phyloP scores from a whole-genome alignment of 2,888 invertebrate genomes.

The Dilophus febrilis region DNA sequence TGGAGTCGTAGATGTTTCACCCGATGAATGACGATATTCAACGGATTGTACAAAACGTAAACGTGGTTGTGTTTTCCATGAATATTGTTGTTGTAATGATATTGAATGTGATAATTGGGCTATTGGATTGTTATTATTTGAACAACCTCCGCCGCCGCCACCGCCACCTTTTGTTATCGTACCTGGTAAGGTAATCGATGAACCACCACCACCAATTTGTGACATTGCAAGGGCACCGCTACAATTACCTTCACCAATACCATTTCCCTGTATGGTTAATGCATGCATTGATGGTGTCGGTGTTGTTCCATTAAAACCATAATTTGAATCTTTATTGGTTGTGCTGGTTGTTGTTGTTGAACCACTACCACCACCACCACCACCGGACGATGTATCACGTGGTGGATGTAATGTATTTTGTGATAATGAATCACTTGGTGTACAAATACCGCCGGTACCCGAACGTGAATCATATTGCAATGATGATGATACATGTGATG shows the following conservation, averaged over 20 bases:
- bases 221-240: slow-evolving; percentile 18
- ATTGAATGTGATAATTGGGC: slow-evolving; percentile 31
- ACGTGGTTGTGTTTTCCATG: slow-evolving; percentile 40
- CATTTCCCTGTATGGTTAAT: neutral
- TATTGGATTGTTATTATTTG: slow-evolving; percentile 21
- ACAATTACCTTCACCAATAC: neutral
- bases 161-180: slow-evolving; percentile 12
- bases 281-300: slow-evolving; percentile 1
- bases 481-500: slow-evolving; percentile 26
- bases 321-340: slow-evolving; percentile 28
- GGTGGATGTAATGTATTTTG: slow-evolving; percentile 32
- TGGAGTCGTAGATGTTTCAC: slow-evolving; percentile 59
- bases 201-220: slow-evolving; percentile 2
- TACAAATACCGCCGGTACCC: slow-evolving; percentile 28
- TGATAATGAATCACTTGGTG: slow-evolving; percentile 30
- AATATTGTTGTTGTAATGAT: slow-evolving; percentile 26
- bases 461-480: slow-evolving; percentile 27
- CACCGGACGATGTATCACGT: slow-evolving; percentile 39
- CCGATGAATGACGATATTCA: slow-evolving; percentile 64
- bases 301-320: slow-evolving; percentile 19
- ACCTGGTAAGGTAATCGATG: neutral
- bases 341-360: slow-evolving; percentile 36
- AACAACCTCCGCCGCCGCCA: slow-evolving; percentile 18
- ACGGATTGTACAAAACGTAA: slow-evolving; percentile 67
- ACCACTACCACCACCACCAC: slow-evolving; percentile 44